Base-by-base conservation (phyloP, 1,140 invertebrate genomes). In the Sitobion miscanthi region DNA sequence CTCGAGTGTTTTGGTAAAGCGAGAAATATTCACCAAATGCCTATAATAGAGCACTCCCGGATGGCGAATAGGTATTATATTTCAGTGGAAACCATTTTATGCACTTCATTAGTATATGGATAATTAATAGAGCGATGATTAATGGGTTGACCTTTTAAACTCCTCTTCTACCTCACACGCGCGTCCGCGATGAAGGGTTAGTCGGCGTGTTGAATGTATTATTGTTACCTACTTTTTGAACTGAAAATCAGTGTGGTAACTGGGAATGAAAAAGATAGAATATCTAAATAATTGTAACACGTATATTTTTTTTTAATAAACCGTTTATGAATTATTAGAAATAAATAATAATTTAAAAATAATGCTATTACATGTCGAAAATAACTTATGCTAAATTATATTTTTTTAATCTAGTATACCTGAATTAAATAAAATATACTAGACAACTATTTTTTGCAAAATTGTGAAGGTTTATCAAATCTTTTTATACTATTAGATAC, bases 71-170 rank as follows among this genome's bases (percentile, higher is more conserved):
- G 30, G 23, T 86, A 86, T 86, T 86, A 86, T 47, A 45, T 47
- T 86, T 42, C 23, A 85, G 42, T 47, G 85, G 45, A 86, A 45
- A 86, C 42, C 45, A 86, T 86, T 86, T 47, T 47, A 88, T 49
- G 20, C 47, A 88, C 86, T 52, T 88, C 45, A 88, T 88, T 52
- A 88, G 86, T 52, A 88, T 35, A 52, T 21, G 86, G n/a, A 49
- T 88, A 30, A 87, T 87, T 47, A 88, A 89, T 89, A 54, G 21
- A 49, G 4, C 4, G 47, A 87, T 87, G 86, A 89, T 89, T 89
- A 89, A 54, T 54, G 87, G 4, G 47, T 89, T 89, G 87, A 89
- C 87, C 47, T 54, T 23, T 89, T 54, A 23, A 89, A 89, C 47
- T 38, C 2, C 35, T 77, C 14, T 77, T 77, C n/a, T 77, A n/a